Evolutionary conservation across 2,888 invertebrate genomes (phyloP).

Genomic region (Amblyjoppa fuscipennis): DNA sequence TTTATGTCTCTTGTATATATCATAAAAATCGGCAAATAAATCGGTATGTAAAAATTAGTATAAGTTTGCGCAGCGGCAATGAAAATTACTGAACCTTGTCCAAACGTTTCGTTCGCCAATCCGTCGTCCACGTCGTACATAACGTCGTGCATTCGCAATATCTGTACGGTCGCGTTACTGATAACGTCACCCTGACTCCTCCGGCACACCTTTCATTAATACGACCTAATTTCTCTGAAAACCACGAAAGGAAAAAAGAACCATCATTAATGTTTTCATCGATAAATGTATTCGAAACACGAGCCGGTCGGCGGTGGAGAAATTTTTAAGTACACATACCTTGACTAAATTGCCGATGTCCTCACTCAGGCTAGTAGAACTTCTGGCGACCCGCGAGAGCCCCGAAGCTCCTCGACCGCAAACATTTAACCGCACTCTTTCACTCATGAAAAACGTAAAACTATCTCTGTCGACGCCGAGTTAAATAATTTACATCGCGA

Average conservation of each 20-base stretch:
- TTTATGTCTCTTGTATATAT: not conserved
- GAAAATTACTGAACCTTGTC: constrained; percentile 91
- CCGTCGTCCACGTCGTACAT: constrained; percentile 96
- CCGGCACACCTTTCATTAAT: constrained; percentile 99
- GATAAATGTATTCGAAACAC: not conserved
- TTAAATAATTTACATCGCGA: not conserved
- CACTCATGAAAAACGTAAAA: not conserved
- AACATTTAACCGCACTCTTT: constrained; percentile 69
- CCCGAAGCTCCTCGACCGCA: constrained; percentile 57
- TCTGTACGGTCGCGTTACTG: constrained; percentile 98
- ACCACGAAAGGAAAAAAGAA: not conserved
- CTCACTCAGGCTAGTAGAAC: constrained; percentile 73
- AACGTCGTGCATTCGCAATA: constrained; percentile 98
- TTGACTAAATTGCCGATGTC: constrained; percentile 79
- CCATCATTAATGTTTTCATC: not conserved
- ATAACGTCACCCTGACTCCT: constrained; percentile 98
- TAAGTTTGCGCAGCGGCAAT: not conserved
- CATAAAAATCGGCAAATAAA: not conserved
- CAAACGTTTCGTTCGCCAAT: constrained; percentile 92
- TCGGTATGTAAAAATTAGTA: not conserved
- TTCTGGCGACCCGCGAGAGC: constrained; percentile 65
- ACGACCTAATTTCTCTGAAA: constrained; percentile 93
- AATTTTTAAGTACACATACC: constrained; percentile 68
- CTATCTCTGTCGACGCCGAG: not conserved
- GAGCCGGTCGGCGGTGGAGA: too few relatives aligned